Percentiles rank a stretch among this genome's conserved stretches.
Evolutionary conservation across 2,888 invertebrate genomes (phyloP).

Genomic region (Abscondita cerata): DNA sequence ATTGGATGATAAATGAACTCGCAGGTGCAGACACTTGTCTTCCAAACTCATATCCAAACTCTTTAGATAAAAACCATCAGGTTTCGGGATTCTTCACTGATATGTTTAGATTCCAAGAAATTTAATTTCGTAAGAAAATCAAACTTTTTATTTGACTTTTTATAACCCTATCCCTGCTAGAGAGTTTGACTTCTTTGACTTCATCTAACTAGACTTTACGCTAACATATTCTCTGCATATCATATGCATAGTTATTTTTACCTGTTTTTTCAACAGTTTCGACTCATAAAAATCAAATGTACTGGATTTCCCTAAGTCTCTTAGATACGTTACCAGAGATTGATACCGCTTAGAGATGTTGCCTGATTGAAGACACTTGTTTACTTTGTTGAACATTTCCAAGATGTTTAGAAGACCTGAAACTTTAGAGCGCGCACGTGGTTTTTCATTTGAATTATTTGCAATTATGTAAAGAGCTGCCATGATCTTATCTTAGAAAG

Average conservation of each 20-base stretch:
- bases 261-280: constrained; percentile 11
- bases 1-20: not conserved
- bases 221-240: constrained; percentile 5
- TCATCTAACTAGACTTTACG: constrained; percentile 4
- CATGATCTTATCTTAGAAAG: not conserved
- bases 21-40: not conserved
- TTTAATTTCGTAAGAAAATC: no score
- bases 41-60: not conserved
- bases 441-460: not conserved
- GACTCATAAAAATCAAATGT: constrained; percentile 10
- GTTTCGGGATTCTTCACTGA: not conserved
- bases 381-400: not conserved
- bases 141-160: not conserved
- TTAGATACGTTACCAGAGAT: constrained; percentile 8
- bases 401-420: not conserved
- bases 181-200: not conserved
- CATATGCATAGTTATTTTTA: constrained; percentile 13
- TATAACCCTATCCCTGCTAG: not conserved
- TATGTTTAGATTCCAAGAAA: no score
- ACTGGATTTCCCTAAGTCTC: constrained; percentile 6
- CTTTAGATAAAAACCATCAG: not conserved
- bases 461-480: constrained; percentile 1
- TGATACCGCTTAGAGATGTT: constrained; percentile 3
- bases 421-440: not conserved
- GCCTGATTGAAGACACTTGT: not conserved